Evolutionary conservation across 2,888 invertebrate species (phyloP), one percentile per base, ranked within the genome.

Genomic region (Deilephila elpenor): DNA sequence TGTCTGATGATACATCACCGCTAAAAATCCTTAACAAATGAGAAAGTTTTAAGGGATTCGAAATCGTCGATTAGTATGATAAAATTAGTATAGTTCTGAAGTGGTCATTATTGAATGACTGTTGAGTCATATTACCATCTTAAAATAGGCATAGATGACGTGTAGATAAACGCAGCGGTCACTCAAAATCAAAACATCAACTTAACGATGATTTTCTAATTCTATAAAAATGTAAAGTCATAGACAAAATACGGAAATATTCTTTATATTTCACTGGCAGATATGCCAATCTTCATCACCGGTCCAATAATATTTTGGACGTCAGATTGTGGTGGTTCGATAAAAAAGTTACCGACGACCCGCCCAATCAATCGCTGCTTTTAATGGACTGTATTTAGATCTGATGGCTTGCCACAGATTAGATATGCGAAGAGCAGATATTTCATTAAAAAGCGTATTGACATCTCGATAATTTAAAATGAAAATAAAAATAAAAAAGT

Each of bases 341-440:
- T 89, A 91, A 88, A 87, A 56, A 84, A 83, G 82, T 83, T 84
- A 81, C 82, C 83, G 83, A 82, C 80, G 83, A 83, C 81, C 87
- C 87, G 84, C 84, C 89, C 87, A 87, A 91, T 89, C 89, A 88
- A 90, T 90, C 86, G 88, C 74, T 80, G 85, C 87, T 86, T 88
- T 85, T 91, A 91, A 88, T 89, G 87, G 88, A 85, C 85, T 88
- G 83, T 89, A 87, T 90, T 89, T 89, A 88, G 83, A 85, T 83
- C 86, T 89, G 89, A 90, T 90, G 89, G 89, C 75, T 77, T 86
- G 83, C 73, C 86, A 88, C 77, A 89, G 87, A 89, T 71, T 84
- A 87, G 73, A 44, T 73, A 64, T 25, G 73, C 73, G 82, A 82
- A 81, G 64, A 64, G 67, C 73, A 67, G 32, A 34, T n/a, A 51